A percentile compares a stretch with the other conserved stretches of the same genome.
Evolutionary conservation across 1,140 invertebrate genomes (phyloP).

Genomic region (Drosophila setifemur): DNA sequence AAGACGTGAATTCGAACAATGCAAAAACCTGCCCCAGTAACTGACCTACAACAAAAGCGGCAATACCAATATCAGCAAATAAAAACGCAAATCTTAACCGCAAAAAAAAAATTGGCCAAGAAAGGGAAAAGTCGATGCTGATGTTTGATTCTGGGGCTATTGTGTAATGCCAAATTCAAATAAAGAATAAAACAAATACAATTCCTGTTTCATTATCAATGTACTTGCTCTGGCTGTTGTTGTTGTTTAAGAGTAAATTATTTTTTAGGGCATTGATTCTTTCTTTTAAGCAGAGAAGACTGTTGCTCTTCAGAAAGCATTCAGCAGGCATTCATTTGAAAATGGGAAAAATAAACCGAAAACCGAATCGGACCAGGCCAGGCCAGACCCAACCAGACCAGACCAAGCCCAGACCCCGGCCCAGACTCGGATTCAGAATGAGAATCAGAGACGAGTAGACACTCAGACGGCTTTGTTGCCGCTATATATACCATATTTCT

Average conservation of each 20-base stretch:
- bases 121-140: slow-evolving; percentile 38
- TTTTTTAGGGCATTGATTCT: slow-evolving; percentile 64
- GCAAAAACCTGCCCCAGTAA: slow-evolving; percentile 61
- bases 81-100: slow-evolving; percentile 50
- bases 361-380: slow-evolving; percentile 20
- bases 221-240: slow-evolving; percentile 44
- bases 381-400: slow-evolving; percentile 16
- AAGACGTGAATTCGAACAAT: slow-evolving; percentile 16
- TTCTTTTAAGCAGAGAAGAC: slow-evolving; percentile 17
- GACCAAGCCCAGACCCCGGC: slow-evolving; percentile 4
- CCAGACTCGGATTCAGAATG: slow-evolving; percentile 46
- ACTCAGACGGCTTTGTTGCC: slow-evolving; percentile 76
- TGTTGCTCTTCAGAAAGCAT: slow-evolving; percentile 40
- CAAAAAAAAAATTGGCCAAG: slow-evolving; percentile 51
- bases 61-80: slow-evolving; percentile 37
- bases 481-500: slow-evolving; percentile 44
- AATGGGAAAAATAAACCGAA: slow-evolving; percentile 21
- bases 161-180: slow-evolving; percentile 42
- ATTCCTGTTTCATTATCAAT: slow-evolving; percentile 68
- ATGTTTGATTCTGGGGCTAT: slow-evolving; percentile 27
- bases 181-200: slow-evolving; percentile 20
- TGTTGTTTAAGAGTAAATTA: slow-evolving; percentile 16
- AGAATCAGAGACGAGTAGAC: slow-evolving; percentile 68
- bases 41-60: slow-evolving; percentile 63
- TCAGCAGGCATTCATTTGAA: slow-evolving; percentile 21